These are phyloP conservation scores for Danaus melanippus DNA, from an alignment of 1,140 invertebrate genomes.

Conservation along the genomic window DNA sequence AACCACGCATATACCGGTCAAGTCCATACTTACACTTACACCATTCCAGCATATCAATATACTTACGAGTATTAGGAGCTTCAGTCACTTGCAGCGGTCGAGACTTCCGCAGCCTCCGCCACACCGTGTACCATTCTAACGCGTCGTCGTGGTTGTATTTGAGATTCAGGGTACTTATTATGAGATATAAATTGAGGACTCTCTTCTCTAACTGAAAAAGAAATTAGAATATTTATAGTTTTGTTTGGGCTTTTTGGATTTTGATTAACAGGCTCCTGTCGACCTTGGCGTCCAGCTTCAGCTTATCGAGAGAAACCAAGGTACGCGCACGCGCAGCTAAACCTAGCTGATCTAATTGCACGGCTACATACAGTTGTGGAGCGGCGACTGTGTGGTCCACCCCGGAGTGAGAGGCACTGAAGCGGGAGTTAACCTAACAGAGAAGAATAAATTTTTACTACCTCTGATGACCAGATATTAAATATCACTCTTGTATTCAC, in stretches of 20 bases:
- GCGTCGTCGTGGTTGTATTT: conserved; percentile 80
- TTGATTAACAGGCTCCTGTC: conserved; percentile 2
- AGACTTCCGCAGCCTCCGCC: conserved; percentile 27
- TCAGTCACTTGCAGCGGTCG: conserved; percentile 27
- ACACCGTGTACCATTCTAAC: conserved; percentile 68
- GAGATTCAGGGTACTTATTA: conserved; percentile 78
- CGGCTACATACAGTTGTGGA: conserved; percentile 75
- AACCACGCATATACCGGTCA: no score
- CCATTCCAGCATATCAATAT: conserved; percentile 4
- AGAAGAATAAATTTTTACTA: no score
- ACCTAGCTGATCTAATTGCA: conserved; percentile 77
- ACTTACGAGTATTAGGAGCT: conserved; percentile 7
- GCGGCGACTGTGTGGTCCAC: conserved; percentile 35
- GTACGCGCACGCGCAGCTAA: conserved; percentile 75
- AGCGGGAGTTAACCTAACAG: conserved; percentile 66
- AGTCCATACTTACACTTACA: neutral
- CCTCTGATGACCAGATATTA: no score
- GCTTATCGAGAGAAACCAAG: conserved; percentile 76
- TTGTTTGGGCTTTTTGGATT: neutral
- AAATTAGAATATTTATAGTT: no score
- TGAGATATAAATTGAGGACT: conserved; percentile 77
- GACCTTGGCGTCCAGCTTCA: conserved; percentile 83
- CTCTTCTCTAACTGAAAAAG: conserved; percentile 76
- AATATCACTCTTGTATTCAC: neutral
- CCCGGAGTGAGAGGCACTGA: conserved; percentile 49